A percentile compares a stretch with the other conserved stretches of the same genome.
These are phyloP conservation scores for Physella acuta DNA, from an alignment of 1,140 invertebrate genomes.

Conservation along the genomic window DNA sequence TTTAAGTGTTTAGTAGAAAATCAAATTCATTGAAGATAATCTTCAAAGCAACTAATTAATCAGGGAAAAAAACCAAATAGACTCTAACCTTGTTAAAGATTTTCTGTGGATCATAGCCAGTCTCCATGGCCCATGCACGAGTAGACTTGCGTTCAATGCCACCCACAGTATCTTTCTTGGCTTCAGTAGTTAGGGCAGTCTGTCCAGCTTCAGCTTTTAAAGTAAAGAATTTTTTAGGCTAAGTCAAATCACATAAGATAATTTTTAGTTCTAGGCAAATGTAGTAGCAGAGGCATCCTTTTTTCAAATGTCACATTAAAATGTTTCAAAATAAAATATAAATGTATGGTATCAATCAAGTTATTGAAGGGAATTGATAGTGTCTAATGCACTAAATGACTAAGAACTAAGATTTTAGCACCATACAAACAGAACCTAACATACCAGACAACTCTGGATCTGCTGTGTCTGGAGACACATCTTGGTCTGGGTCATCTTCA, in stretches of 20 bases:
- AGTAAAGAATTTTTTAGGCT: too few species aligned
- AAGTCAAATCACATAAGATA: too few species aligned
- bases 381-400: too few species aligned
- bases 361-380: too few species aligned
- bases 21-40: too few species aligned
- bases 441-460: conserved; percentile 79
- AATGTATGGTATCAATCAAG: too few species aligned
- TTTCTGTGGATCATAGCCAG: conserved; percentile 76
- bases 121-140: conserved; percentile 81
- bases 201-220: conserved; percentile 65
- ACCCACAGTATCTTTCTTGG: conserved; percentile 64
- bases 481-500: conserved; percentile 86
- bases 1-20: too few species aligned
- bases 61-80: too few species aligned
- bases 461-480: conserved; percentile 94
- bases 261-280: too few species aligned
- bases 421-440: not conserved
- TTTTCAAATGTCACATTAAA: not conserved
- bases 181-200: conserved; percentile 60
- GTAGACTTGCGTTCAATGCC: conserved; percentile 83
- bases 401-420: not conserved
- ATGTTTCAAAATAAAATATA: not conserved
- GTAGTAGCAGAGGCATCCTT: too few species aligned
- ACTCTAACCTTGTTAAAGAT: conserved; percentile 64
- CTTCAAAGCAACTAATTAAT: too few species aligned